Percentiles rank a stretch among this genome's conserved stretches.
These are phyloP conservation scores for Macrocentrus cingulum DNA, from an alignment of 1,140 invertebrate genomes.

Conservation along the genomic window DNA sequence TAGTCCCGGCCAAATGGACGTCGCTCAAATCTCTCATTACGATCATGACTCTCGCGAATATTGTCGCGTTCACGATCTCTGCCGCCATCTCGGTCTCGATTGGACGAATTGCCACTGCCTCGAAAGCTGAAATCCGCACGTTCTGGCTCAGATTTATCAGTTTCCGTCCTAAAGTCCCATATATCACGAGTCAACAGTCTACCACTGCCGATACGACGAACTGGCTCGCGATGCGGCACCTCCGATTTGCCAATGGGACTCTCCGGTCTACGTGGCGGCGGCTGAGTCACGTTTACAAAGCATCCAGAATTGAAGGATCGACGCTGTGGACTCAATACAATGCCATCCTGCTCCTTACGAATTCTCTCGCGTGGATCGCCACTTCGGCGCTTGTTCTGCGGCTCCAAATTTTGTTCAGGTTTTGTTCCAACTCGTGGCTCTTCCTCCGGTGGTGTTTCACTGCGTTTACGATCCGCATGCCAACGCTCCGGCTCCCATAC, in stretches of 20 bases:
- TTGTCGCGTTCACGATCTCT: conserved; percentile 33
- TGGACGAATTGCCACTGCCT: conserved; percentile 37
- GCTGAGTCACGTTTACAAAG: conserved; percentile 63
- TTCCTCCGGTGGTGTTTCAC: conserved; percentile 64
- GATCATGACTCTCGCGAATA: conserved; percentile 38
- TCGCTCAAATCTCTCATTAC: conserved; percentile 56
- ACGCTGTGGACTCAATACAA: conserved; percentile 80
- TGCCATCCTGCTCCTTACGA: conserved; percentile 80
- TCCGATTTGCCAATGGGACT: conserved; percentile 60
- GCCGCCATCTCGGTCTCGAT: conserved; percentile 35
- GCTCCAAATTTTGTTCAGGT: conserved; percentile 44
- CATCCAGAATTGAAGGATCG: conserved; percentile 83
- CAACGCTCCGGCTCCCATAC: conserved; percentile 67
- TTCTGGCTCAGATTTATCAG: conserved; percentile 51
- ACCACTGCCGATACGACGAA: conserved; percentile 75
- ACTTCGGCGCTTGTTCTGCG: conserved; percentile 59
- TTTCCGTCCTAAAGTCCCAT: conserved; percentile 58
- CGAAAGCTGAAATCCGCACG: conserved; percentile 50
- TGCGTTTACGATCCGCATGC: conserved; percentile 61
- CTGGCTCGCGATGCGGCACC: conserved; percentile 55
- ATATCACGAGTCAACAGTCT: conserved; percentile 72
- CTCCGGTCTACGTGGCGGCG: conserved; percentile 56
- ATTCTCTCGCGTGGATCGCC: conserved; percentile 78
- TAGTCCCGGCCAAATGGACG: conserved; percentile 63
- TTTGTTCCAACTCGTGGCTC: conserved; percentile 52